Conservation (phyloP, 2,888 invertebrate genomes). For the Venusia cambrica region DNA sequence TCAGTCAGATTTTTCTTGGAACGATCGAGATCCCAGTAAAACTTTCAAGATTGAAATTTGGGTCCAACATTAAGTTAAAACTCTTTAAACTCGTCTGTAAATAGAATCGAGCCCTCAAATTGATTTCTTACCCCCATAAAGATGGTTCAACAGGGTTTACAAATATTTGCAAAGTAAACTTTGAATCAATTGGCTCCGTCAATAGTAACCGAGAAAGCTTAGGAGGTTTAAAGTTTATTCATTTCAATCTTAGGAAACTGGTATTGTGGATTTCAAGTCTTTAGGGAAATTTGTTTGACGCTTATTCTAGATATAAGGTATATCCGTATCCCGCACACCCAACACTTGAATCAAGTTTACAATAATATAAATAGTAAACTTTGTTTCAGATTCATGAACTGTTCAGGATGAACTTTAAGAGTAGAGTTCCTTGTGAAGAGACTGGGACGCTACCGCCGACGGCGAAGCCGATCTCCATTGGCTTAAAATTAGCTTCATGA, state of each 20-base stretch:
- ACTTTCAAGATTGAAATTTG: conserved; percentile 9
- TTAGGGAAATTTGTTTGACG: conserved; percentile 13
- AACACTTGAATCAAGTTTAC: too few relatives aligned
- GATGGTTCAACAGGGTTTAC: conserved; percentile 30
- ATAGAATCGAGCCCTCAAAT: conserved; percentile 29
- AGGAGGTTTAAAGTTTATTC: conserved; percentile 24
- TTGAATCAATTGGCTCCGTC: conserved; percentile 30
- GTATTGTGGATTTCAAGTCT: conserved; percentile 23
- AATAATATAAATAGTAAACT: too few relatives aligned
- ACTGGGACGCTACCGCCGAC: too few relatives aligned
- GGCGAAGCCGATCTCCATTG: too few relatives aligned
- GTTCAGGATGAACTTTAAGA: too few relatives aligned
- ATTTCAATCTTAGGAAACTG: conserved; percentile 23
- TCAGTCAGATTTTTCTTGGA: conserved; percentile 1
- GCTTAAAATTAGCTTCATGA: too few relatives aligned
- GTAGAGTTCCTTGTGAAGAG: too few relatives aligned
- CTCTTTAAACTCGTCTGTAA: conserved; percentile 29
- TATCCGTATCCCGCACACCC: too few relatives aligned
- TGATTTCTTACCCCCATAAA: conserved; percentile 31
- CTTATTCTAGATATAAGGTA: too few relatives aligned
- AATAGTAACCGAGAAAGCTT: conserved; percentile 29
- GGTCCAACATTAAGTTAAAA: conserved; percentile 25
- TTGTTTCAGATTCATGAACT: too few relatives aligned
- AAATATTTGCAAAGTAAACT: conserved; percentile 32
- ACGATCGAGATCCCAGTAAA: conserved; percentile 1